Percentiles rank a stretch among this genome's conserved stretches.
These are phyloP conservation scores for Orcinus orca DNA, from an alignment of 2,113 vertebrate species.

Conservation along the genomic window DNA sequence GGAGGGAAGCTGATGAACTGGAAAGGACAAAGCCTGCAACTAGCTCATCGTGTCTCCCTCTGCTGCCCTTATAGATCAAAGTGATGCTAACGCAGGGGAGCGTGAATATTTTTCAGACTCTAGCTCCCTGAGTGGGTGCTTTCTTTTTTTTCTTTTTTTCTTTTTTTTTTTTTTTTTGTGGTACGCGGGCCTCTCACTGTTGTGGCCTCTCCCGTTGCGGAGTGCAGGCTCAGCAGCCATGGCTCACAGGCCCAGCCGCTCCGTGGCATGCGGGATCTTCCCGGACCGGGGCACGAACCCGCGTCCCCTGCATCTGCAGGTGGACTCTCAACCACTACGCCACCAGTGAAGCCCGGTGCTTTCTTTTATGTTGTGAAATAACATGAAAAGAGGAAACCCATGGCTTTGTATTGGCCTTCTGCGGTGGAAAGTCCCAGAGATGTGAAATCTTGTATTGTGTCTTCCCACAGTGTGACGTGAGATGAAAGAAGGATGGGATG, in stretches of 20 bases:
- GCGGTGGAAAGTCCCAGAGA: conserved; percentile 46
- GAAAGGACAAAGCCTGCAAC: neutral
- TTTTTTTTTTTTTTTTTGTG: no score
- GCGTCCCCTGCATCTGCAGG: no score
- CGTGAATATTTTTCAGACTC: neutral
- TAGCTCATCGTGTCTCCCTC: neutral
- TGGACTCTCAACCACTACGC: no score
- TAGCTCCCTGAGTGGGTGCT: conserved; percentile 23
- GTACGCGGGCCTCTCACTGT: no score
- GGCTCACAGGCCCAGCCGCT: no score
- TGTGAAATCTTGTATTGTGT: conserved; percentile 9
- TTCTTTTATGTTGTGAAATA: conserved; percentile 63
- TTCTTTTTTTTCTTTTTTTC: neutral
- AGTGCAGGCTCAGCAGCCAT: no score
- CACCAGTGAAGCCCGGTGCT: neutral
- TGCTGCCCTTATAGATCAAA: conserved; percentile 42
- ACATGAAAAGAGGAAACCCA: conserved; percentile 45
- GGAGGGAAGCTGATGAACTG: neutral
- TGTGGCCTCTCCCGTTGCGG: no score
- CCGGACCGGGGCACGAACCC: no score
- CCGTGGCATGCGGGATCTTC: no score
- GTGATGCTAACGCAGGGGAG: neutral
- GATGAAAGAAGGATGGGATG: conserved; percentile 24
- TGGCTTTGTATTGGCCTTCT: conserved; percentile 48
- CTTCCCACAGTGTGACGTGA: neutral